phyloP scores from a whole-genome alignment of 2,888 invertebrate species.

The Blastobasis lacticolella region DNA sequence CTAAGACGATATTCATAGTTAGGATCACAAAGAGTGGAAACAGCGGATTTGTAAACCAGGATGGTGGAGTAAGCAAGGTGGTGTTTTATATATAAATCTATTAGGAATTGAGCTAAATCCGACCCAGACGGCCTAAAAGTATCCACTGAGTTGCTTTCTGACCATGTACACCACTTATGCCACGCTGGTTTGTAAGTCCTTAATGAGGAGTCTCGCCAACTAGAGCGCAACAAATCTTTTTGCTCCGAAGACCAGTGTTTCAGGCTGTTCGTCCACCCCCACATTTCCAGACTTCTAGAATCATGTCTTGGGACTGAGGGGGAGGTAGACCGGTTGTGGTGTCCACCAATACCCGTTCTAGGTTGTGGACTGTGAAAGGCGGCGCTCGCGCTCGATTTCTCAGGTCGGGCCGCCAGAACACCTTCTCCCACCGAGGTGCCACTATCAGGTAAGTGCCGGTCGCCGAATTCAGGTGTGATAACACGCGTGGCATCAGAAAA shows the following conservation, averaged over 20 bases:
- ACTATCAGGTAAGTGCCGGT: constrained; percentile 10
- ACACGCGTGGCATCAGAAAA: constrained; percentile 10
- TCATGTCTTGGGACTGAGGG: constrained; percentile 1
- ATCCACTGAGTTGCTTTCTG: too few relatives aligned
- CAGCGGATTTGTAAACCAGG: too few relatives aligned
- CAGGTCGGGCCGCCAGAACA: constrained; percentile 15
- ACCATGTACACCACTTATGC: too few relatives aligned
- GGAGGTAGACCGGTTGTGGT: constrained; percentile 1
- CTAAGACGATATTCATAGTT: too few relatives aligned
- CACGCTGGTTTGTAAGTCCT: too few relatives aligned
- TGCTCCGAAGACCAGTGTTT: constrained; percentile 12
- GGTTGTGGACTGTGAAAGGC: constrained; percentile 7
- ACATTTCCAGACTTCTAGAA: constrained; percentile 18
- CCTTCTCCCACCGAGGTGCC: constrained; percentile 12
- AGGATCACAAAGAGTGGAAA: too few relatives aligned
- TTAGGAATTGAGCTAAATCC: too few relatives aligned
- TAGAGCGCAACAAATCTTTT: constrained; percentile 2
- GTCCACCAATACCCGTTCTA: constrained; percentile 4
- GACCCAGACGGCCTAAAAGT: too few relatives aligned
- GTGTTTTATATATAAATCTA: too few relatives aligned
- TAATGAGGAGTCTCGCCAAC: too few relatives aligned
- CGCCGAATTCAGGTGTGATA: constrained; percentile 10
- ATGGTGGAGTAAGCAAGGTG: too few relatives aligned
- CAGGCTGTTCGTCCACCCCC: constrained; percentile 17
- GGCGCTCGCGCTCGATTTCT: constrained; percentile 6